Percentiles rank a stretch among this genome's conserved stretches.
Evolutionary conservation across 2,113 vertebrate species (phyloP).

Genomic region (Grammomys dolichurus): DNA sequence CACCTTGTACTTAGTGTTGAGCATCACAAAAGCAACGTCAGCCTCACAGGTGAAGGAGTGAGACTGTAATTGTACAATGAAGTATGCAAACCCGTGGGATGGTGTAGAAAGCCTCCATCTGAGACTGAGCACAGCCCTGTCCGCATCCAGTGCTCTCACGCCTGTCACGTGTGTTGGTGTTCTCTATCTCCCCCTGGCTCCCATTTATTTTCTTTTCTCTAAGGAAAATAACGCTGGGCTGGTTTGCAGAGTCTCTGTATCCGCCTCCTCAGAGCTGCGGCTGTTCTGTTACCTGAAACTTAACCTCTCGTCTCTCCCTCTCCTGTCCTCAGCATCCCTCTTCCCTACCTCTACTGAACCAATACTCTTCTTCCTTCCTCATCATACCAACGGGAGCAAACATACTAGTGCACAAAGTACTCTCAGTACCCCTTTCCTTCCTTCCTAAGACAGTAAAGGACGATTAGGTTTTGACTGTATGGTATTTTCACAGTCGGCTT

Average conservation of each 20-base stretch:
- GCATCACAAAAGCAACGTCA: conserved; percentile 95
- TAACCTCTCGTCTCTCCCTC: background rate
- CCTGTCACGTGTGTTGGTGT: background rate
- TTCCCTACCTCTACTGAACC: background rate
- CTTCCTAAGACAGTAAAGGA: background rate
- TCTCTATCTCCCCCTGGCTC: background rate
- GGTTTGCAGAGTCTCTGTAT: background rate
- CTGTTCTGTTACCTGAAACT: background rate
- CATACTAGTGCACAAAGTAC: background rate
- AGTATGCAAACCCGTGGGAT: conserved; percentile 27
- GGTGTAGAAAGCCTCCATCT: background rate
- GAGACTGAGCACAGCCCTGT: background rate
- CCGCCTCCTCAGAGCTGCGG: background rate
- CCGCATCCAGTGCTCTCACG: background rate
- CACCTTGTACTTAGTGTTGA: conserved; percentile 87
- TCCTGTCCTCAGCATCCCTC: background rate
- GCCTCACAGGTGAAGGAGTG: conserved; percentile 89
- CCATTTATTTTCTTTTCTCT: background rate
- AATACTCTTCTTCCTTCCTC: background rate
- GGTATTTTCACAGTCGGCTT: background rate
- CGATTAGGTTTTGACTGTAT: background rate
- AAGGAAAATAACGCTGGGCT: background rate
- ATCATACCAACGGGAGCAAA: background rate
- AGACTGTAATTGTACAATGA: conserved; percentile 47
- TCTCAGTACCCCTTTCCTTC: background rate